Evolutionary conservation across 2,113 vertebrate species (phyloP), one percentile per base, ranked within the genome.

Genomic region (Psilopogon haemacephalus): DNA sequence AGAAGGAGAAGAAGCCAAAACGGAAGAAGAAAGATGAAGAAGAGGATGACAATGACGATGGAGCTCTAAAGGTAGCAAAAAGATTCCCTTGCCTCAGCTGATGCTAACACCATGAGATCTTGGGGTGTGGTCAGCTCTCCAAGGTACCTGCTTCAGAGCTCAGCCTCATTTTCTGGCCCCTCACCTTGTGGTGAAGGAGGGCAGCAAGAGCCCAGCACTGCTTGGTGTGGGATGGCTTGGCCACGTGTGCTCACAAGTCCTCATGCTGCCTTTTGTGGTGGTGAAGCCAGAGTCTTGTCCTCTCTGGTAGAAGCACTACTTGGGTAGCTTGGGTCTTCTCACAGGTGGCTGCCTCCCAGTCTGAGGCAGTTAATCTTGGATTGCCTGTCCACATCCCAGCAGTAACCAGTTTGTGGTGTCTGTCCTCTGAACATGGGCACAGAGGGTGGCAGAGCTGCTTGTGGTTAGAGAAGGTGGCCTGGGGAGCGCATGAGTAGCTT

Each of bases 11-110:
- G 87, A 99, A 99, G 88, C 95, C 97, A 68, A 98, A 98, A 86
- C 98, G 98, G 59, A 99, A 98, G 90, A 99, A 98, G 97, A 98
- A 98, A 85, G 99, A 99, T 0, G 99, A 99, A 1, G 98, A 99
- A 0, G 99, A 99, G 0, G 98, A 99, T 0, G 98, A 99, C 0
- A 98, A 98, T 0, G 99, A 99, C 0, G 98, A 99, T 1, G 98
- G 98, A 8, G 89, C 95, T 81, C 96, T 98, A 79, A 99, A 99
- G 97, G 99, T 99, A 91, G 75, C 2, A 6, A 5, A 6, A 5
- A 78, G 26, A 13, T 40, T 2, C 5, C 37, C 67, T 72, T 30
- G 7, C 18, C 1, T 0, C 4, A 24, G 52, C 23, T 72, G 67
- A 5, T 58, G 40, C 15, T 33, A 12, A 12, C 18, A 42, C 18